Evolutionary conservation across 2,888 invertebrate species (phyloP), one percentile per base, ranked within the genome.

Genomic region (Pristionchus mayeri): DNA sequence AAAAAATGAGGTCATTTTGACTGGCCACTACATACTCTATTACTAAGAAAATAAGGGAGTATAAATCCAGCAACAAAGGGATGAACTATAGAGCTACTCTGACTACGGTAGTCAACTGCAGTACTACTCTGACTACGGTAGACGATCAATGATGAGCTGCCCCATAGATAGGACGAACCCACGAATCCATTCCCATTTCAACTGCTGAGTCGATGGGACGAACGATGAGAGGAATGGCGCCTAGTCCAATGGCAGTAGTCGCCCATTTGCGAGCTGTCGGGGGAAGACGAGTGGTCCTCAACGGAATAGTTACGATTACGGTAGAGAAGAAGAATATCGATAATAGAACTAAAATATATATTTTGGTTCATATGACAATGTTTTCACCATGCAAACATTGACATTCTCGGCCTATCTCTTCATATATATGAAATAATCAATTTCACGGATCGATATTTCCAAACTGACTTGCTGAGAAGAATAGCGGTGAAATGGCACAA

Each of bases 161-260:
- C 4, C 37, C 48, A 50, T 90, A 90, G 63, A 88, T 50, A 34
- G 86, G 89, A 21, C 91, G 86, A 54, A 91, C 85, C 18, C 89
- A 88, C n/a, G 87, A 85, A 78, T 92, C 88, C 92, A 92, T 92
- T 2, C 90, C 89, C 40, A 89, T 83, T 79, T 92, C 92, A 6
- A 97, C 96, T 0, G 95, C 94, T 0, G 93, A 90, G 93, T 98
- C 98, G 88, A 98, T 98, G 3, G 98, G 98, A 85, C 95, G 95
- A 44, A 98, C 95, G 90, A 98, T 98, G 89, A 98, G 94, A 0
- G 98, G 98, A 90, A 98, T 98, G 52, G 96, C 95, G 0, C 94
- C 94, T 18, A 98, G 94, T 0, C 98, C 97, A 37, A 96, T 94
- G 0, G 94, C 95, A 0, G 94, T 94, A 3, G 93, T 93, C 0